Evolutionary conservation across 2,888 invertebrate genomes (phyloP).

Genomic region (Heliconius charithonia): DNA sequence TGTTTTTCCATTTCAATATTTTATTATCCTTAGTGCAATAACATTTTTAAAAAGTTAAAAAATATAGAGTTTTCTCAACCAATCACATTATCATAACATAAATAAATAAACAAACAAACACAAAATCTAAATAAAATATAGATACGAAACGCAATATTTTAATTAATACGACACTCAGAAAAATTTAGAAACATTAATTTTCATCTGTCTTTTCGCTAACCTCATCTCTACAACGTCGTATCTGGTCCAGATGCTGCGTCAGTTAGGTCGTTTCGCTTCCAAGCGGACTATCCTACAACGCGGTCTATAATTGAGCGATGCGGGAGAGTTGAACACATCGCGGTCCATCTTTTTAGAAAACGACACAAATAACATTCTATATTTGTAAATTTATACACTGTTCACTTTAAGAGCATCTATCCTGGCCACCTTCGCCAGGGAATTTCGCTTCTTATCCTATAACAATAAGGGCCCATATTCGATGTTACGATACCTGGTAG

Average conservation of each 20-base stretch:
- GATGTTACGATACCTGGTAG: slow-evolving; percentile 50
- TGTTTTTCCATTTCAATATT: too few species aligned
- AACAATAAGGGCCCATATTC: slow-evolving; percentile 54
- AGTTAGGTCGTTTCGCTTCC: slow-evolving; percentile 64
- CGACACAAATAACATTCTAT: slow-evolving; percentile 84
- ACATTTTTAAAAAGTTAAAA: too few species aligned
- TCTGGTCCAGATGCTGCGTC: slow-evolving; percentile 55
- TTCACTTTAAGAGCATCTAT: slow-evolving; percentile 71
- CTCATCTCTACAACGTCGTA: slow-evolving; percentile 59
- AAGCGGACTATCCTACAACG: slow-evolving; percentile 71
- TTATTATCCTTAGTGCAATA: too few species aligned
- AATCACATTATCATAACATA: not conserved
- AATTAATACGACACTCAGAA: slow-evolving; percentile 36
- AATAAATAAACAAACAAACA: not conserved
- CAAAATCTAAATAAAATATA: not conserved
- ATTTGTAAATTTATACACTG: slow-evolving; percentile 81
- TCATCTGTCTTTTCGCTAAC: slow-evolving; percentile 44
- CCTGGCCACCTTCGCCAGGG: slow-evolving; percentile 51
- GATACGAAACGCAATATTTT: slow-evolving; percentile 30
- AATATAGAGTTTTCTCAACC: not conserved
- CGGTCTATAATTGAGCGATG: slow-evolving; percentile 83
- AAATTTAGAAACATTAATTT: slow-evolving; percentile 46
- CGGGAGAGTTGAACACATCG: slow-evolving; percentile 83
- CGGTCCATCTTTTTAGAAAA: slow-evolving; percentile 84
- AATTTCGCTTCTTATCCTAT: slow-evolving; percentile 59